These are phyloP conservation scores for Pseudolaguvia tuberculata DNA, from an alignment of 2,113 vertebrate species.

Conservation along the genomic window DNA sequence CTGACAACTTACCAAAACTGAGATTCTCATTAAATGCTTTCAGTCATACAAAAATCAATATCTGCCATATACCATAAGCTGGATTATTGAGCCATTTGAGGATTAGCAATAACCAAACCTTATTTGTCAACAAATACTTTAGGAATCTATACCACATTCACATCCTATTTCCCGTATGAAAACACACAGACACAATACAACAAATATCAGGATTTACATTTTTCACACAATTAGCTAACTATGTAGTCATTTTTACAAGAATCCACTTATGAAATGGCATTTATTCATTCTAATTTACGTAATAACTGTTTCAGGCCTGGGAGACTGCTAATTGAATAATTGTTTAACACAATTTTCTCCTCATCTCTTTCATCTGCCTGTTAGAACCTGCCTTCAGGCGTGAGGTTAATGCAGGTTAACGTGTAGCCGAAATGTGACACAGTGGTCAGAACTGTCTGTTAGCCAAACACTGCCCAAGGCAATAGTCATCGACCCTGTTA, in stretches of 20 bases:
- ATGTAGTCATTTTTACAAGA: neutral
- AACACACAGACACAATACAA: neutral
- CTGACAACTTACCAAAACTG: too few relatives aligned
- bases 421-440: constrained; percentile 43
- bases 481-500: constrained; percentile 47
- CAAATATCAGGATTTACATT: neutral
- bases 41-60: too few relatives aligned
- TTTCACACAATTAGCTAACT: neutral
- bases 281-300: neutral
- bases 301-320: constrained; percentile 18
- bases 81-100: too few relatives aligned
- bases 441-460: constrained; percentile 26
- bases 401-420: constrained; percentile 51
- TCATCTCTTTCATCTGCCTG: constrained; percentile 7
- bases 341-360: constrained; percentile 38
- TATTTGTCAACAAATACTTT: constrained; percentile 11
- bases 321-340: constrained; percentile 54
- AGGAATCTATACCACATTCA: neutral
- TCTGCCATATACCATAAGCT: too few relatives aligned
- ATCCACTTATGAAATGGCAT: neutral
- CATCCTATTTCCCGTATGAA: neutral
- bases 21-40: too few relatives aligned
- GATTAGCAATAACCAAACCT: neutral
- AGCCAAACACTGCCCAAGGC: constrained; percentile 41
- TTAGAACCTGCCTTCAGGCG: constrained; percentile 40